phyloP scores from a whole-genome alignment of 2,888 invertebrate genomes.

The Phanerotoma sp. region DNA sequence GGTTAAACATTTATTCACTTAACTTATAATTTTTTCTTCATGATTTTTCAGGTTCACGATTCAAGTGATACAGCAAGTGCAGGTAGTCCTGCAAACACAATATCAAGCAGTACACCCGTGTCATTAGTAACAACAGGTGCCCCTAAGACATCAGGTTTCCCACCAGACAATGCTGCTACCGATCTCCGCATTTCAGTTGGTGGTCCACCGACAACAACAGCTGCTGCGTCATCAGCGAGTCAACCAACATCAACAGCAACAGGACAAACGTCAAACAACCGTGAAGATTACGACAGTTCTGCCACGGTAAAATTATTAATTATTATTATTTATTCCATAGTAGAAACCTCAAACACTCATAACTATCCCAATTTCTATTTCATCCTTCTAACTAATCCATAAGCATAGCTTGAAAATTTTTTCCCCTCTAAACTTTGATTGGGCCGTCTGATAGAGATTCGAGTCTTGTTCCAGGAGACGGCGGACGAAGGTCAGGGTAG shows the following conservation, averaged over 20 bases:
- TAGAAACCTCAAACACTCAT: too few species aligned
- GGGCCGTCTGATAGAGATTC: slow-evolving; percentile 57
- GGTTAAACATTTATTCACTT: too few species aligned
- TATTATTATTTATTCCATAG: too few species aligned
- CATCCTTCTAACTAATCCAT: too few species aligned
- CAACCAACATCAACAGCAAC: slow-evolving; percentile 45
- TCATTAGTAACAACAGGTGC: slow-evolving; percentile 41
- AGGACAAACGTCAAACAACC: slow-evolving; percentile 42
- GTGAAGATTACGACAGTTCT: slow-evolving; percentile 63
- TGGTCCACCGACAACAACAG: slow-evolving; percentile 29
- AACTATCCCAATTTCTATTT: slow-evolving; percentile 4
- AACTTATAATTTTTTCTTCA: not conserved
- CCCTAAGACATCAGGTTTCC: slow-evolving; percentile 27
- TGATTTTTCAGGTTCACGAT: slow-evolving; percentile 58
- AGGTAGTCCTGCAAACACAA: slow-evolving; percentile 59
- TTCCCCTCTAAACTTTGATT: slow-evolving; percentile 22
- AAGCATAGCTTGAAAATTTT: too few species aligned
- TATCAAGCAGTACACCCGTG: slow-evolving; percentile 45
- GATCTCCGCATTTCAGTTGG: slow-evolving; percentile 33
- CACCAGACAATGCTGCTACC: slow-evolving; percentile 26
- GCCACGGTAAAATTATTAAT: slow-evolving; percentile 59
- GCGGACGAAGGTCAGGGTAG: slow-evolving; percentile 81
- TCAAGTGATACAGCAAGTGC: slow-evolving; percentile 72
- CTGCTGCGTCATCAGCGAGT: slow-evolving; percentile 42
- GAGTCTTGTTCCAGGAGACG: slow-evolving; percentile 65